Conservation (phyloP, 2,797 vertebrate species). For the Phylloscopus collybita region DNA sequence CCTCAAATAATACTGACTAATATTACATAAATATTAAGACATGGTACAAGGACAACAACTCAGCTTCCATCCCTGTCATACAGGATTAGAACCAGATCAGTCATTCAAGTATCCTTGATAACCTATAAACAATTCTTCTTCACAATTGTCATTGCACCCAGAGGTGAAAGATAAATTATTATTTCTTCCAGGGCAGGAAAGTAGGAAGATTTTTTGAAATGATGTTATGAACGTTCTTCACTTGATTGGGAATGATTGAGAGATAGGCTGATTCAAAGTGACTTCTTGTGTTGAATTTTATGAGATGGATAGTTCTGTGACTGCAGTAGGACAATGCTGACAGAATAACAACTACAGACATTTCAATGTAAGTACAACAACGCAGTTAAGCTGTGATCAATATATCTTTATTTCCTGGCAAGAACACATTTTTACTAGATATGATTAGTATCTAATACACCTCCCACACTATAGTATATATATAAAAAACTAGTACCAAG, state of each 20-base stretch:
- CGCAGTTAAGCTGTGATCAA: constrained; percentile 7
- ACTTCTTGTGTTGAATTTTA: constrained; percentile 46
- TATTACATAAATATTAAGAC: not conserved
- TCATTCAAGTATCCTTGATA: constrained; percentile 49
- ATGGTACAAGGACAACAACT: not conserved
- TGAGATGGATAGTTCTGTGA: constrained; percentile 8
- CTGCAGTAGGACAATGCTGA: constrained; percentile 23
- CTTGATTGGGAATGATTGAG: constrained; percentile 59
- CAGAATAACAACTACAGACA: constrained; percentile 14
- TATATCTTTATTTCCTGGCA: constrained; percentile 34
- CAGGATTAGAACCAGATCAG: not conserved
- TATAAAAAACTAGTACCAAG: not conserved
- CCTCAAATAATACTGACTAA: not conserved
- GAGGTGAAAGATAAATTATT: constrained; percentile 56
- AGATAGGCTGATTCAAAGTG: constrained; percentile 18
- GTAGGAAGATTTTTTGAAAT: constrained; percentile 17
- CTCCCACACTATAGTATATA: not conserved
- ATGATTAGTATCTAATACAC: not conserved
- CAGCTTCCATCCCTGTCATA: not conserved
- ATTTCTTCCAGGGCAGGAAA: constrained; percentile 11
- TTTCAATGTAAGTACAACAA: constrained; percentile 9
- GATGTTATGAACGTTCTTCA: constrained; percentile 35
- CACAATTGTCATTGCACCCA: constrained; percentile 40
- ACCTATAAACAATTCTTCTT: constrained; percentile 23
- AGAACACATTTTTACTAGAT: not conserved